Conservation (phyloP, 2,888 invertebrate genomes). For the Lithophane leautieri region DNA sequence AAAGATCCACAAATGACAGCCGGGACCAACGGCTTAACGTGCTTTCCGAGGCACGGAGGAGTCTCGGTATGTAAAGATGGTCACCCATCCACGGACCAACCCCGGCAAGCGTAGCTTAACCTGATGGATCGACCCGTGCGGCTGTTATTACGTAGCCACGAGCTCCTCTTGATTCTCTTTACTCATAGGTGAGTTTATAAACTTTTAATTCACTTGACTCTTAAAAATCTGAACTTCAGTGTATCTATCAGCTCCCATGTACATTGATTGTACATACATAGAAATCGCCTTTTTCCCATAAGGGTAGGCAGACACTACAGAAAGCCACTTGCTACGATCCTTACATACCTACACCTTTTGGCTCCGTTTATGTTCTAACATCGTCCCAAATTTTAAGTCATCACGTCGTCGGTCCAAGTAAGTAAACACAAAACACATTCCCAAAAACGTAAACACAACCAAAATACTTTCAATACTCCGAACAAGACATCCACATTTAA, state of each 20-base stretch:
- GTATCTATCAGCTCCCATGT: not conserved
- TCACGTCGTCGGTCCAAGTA: not conserved
- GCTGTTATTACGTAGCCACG: too few relatives aligned
- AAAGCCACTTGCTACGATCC: not conserved
- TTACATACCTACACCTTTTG: not conserved
- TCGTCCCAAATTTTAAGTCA: too few relatives aligned
- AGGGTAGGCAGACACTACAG: not conserved
- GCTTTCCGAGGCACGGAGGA: too few relatives aligned
- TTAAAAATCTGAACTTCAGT: not conserved
- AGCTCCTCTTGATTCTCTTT: too few relatives aligned
- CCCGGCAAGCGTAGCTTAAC: too few relatives aligned
- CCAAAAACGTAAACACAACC: not conserved
- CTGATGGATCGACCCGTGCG: too few relatives aligned
- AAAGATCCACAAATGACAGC: too few relatives aligned
- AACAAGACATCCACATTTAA: slow-evolving; percentile 20
- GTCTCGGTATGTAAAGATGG: too few relatives aligned
- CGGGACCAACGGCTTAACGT: too few relatives aligned
- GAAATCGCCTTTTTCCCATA: not conserved
- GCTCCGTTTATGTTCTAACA: not conserved
- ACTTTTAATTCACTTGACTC: not conserved
- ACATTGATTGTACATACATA: too few relatives aligned
- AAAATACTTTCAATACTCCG: not conserved
- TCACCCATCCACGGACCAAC: too few relatives aligned
- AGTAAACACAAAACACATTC: not conserved
- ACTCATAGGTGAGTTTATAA: not conserved